These are phyloP conservation scores for Vanessa cardui DNA, from an alignment of 2,888 invertebrate species.

Conservation along the genomic window DNA sequence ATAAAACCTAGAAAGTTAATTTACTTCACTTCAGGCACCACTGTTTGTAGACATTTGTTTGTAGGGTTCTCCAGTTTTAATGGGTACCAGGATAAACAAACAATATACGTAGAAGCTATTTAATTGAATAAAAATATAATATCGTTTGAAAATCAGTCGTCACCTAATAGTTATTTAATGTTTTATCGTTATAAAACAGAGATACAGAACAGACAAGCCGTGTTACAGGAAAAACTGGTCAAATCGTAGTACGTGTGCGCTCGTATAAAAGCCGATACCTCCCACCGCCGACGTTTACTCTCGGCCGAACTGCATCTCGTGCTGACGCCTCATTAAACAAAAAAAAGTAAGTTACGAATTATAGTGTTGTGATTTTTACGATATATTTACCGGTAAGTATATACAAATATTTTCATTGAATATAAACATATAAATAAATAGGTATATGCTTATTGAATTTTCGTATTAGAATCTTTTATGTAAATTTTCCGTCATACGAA, in stretches of 20 bases:
- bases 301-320: conserved; percentile 45
- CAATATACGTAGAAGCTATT: too few species aligned
- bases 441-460: background rate
- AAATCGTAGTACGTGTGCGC: conserved; percentile 26
- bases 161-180: background rate
- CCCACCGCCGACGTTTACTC: conserved; percentile 59
- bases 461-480: too few species aligned
- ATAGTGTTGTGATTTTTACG: conserved; percentile 25
- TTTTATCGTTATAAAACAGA: background rate
- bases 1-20: too few species aligned
- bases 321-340: conserved; percentile 36
- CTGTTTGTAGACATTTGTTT: too few species aligned
- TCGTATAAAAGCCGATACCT: conserved; percentile 58
- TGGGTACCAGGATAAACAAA: too few species aligned
- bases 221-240: conserved; percentile 43
- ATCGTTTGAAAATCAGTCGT: too few species aligned
- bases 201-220: conserved; percentile 8
- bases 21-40: too few species aligned
- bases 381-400: conserved; percentile 11
- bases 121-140: too few species aligned
- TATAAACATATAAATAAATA: too few species aligned
- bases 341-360: conserved; percentile 53
- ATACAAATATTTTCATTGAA: background rate
- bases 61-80: too few species aligned
- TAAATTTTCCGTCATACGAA: too few species aligned